Conservation (phyloP, 2,888 invertebrate genomes). For the Crematogaster levior region DNA sequence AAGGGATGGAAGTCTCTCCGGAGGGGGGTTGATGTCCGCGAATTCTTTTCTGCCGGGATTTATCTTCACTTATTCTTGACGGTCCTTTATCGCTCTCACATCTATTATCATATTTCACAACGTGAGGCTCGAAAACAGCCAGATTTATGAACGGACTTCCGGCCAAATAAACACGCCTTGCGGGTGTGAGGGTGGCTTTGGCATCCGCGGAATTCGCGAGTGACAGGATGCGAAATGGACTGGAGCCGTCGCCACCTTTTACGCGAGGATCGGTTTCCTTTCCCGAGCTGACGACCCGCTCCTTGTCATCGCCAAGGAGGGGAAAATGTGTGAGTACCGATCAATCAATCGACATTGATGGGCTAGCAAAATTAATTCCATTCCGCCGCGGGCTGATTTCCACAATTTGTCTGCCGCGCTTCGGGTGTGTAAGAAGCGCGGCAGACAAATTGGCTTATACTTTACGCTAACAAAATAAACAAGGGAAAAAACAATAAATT, state of each 20-base stretch:
- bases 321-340: constrained; percentile 40
- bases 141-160: constrained; percentile 83
- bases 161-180: constrained; percentile 81
- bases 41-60: constrained; percentile 69
- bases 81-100: constrained; percentile 77
- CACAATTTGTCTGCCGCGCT: constrained; percentile 36
- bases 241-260: constrained; percentile 60
- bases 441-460: neutral
- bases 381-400: constrained; percentile 36
- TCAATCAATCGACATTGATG: constrained; percentile 54
- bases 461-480: constrained; percentile 13
- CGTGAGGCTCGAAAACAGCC: constrained; percentile 81
- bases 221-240: constrained; percentile 82
- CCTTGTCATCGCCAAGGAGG: constrained; percentile 53
- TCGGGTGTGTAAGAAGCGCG: constrained; percentile 8
- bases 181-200: constrained; percentile 62
- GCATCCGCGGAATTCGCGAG: constrained; percentile 72
- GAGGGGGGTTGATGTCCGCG: constrained; percentile 54
- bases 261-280: constrained; percentile 59
- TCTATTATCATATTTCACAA: constrained; percentile 83
- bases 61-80: constrained; percentile 74
- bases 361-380: constrained; percentile 52
- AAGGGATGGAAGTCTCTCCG: constrained; percentile 63
- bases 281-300: constrained; percentile 55
- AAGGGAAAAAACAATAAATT: neutral